Base-by-base conservation (phyloP, 2,888 invertebrate species). In the Cepaea hortensis region DNA sequence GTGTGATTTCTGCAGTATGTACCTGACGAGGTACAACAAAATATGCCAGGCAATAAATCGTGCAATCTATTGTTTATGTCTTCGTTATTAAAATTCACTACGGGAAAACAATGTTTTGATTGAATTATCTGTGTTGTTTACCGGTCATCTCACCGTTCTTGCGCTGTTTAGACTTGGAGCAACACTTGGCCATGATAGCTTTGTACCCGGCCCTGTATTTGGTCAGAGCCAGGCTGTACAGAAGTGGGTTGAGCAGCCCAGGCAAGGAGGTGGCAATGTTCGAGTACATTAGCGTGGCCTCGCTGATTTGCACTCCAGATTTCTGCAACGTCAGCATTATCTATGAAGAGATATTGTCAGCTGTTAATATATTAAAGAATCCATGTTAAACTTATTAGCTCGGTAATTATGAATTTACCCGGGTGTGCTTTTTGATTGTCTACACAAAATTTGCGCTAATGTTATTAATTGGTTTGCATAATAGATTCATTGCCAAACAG, bases 171-270 rank as follows among this genome's bases (percentile, higher is more conserved):
- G 46, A 15, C 55, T 75, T 90, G 65, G 87, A 87, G 81, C 86
- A 88, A 46, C 83, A 87, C 13, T 72, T 65, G 23, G 75, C 85
- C 18, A 89, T 23, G 13, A 90, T 85, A 13, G 90, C 72, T 48
- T 89, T 90, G 88, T 93, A 93, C 5, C 93, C 92, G 13, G 88
- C 88, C 23, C 93, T 87, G 89, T 92, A 93, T 7, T 89, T 87
- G 11, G 90, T 88, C 62, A 91, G 91, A 82, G 91, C 91, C 65
- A 92, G 89, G 46, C 91, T 92, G 88, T 93, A 92, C 23, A 93
- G 89, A 72, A 93, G 83, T 2, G 93, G 93, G 81, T 93, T 93
- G 72, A 93, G 88, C 65, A 93, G 89, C 5, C 93, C 92, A 23
- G 93, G 91, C 61, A 93, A 89, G 9, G 92, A 91, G 62, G 92